Evolutionary conservation across 2,113 vertebrate species (phyloP).

Genomic region (Condylura cristata): DNA sequence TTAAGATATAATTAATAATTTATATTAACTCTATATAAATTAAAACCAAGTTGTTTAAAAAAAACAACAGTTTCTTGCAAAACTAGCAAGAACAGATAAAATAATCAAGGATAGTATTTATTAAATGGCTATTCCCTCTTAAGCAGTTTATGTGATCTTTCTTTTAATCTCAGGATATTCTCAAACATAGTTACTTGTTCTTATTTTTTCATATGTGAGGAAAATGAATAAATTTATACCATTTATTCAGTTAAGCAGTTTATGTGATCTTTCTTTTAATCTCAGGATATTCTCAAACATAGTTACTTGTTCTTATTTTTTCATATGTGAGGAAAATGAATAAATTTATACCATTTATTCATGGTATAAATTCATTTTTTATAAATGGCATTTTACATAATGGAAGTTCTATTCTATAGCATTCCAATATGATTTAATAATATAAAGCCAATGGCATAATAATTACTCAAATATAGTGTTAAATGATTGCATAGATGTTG

Average conservation of each 20-base stretch:
- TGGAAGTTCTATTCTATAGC: slow-evolving; percentile 32
- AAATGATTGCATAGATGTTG: background rate
- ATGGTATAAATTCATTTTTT: background rate
- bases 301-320: background rate
- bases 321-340: background rate
- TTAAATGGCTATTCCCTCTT: background rate
- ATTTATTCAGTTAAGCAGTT: background rate
- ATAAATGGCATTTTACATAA: slow-evolving; percentile 63
- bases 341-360: too few relatives aligned
- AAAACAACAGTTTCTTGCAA: too few relatives aligned
- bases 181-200: background rate
- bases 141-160: background rate
- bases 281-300: background rate
- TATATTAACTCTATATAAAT: background rate
- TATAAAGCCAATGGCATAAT: background rate
- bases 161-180: background rate
- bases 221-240: too few relatives aligned
- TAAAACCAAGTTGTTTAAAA: background rate
- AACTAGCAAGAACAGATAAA: background rate
- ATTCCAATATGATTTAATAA: slow-evolving; percentile 60
- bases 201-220: background rate
- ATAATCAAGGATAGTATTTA: background rate
- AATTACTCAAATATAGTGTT: background rate
- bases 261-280: background rate
- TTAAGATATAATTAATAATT: background rate